Conservation (phyloP, 2,113 vertebrate species). For the Tauraco erythrolophus region DNA sequence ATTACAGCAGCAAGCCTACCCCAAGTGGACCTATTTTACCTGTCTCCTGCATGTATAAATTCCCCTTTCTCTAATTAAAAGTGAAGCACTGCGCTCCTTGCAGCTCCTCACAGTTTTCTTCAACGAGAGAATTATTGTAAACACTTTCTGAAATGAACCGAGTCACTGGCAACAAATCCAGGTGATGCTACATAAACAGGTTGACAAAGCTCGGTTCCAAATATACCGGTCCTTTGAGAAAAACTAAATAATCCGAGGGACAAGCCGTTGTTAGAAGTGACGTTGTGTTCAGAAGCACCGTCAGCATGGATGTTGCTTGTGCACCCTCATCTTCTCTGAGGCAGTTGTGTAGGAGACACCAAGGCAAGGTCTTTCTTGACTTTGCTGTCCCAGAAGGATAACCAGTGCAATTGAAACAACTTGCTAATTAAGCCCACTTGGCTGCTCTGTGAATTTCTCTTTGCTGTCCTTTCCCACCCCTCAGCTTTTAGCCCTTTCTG, state of each 20-base stretch:
- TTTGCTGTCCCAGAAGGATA: neutral
- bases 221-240: neutral
- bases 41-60: neutral
- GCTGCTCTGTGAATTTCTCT: neutral
- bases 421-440: neutral
- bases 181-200: neutral
- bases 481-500: neutral
- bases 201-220: neutral
- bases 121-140: neutral
- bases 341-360: fast-evolving
- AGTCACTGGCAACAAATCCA: neutral
- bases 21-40: neutral
- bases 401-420: neutral
- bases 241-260: neutral
- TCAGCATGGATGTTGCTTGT: fast-evolving
- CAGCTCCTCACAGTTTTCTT: neutral
- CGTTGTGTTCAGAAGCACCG: fast-evolving
- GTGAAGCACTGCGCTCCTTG: neutral
- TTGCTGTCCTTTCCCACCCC: neutral
- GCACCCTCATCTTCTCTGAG: neutral
- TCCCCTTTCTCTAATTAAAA: neutral
- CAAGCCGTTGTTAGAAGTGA: neutral
- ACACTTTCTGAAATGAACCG: neutral
- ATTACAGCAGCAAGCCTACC: neutral
- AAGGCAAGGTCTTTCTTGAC: neutral